A percentile compares a stretch with the other conserved stretches of the same genome.
These are phyloP conservation scores for Gallinago media DNA, from an alignment of 2,113 vertebrate species.

Conservation along the genomic window DNA sequence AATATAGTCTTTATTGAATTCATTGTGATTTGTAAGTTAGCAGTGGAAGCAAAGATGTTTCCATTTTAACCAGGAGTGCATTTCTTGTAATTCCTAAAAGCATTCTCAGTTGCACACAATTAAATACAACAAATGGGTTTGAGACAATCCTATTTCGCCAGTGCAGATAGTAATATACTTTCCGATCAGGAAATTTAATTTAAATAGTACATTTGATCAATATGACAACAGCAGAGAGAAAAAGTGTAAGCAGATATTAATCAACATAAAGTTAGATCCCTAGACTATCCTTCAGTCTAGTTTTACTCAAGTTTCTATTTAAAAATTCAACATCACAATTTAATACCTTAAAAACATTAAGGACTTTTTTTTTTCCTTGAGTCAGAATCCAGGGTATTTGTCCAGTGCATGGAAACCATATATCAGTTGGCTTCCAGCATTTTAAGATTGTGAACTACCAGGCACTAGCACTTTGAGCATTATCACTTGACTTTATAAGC, in stretches of 20 bases:
- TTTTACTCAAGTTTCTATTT: not conserved
- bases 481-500: not conserved
- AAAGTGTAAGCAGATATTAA: constrained; percentile 15
- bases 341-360: not conserved
- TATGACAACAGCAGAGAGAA: not conserved
- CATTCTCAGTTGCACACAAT: not conserved
- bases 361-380: not conserved
- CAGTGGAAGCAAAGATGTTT: not conserved
- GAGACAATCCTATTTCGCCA: not conserved
- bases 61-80: not conserved
- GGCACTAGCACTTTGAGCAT: not conserved
- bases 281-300: not conserved
- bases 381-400: not conserved
- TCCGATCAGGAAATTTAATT: constrained; percentile 33
- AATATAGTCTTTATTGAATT: constrained; percentile 32
- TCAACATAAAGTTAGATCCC: not conserved
- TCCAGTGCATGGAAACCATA: not conserved
- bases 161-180: not conserved
- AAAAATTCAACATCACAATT: not conserved
- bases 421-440: not conserved
- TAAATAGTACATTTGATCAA: not conserved
- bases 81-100: constrained; percentile 58
- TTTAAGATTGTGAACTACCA: not conserved
- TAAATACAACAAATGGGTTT: constrained; percentile 26
- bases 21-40: constrained; percentile 44